These are phyloP conservation scores for Hyles vespertilio DNA, from an alignment of 1,140 invertebrate species.

Conservation along the genomic window DNA sequence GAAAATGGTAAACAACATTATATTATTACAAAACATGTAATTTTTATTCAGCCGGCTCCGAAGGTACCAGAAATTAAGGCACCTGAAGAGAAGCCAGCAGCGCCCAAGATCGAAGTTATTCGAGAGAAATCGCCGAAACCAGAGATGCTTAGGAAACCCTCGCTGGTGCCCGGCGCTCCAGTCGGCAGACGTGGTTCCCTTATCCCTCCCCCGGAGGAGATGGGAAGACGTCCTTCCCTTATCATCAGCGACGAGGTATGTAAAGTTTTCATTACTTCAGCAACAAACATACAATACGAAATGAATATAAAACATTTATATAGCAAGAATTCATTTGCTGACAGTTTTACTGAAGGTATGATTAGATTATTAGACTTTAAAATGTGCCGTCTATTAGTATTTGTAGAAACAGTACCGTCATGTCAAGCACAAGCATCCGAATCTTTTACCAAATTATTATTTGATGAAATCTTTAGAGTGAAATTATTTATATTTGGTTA, in stretches of 20 bases:
- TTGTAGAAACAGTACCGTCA: neutral
- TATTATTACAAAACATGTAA: neutral
- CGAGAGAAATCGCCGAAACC: constrained; percentile 83
- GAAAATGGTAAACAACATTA: too few species aligned
- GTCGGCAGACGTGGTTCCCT: constrained; percentile 86
- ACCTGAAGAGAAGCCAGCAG: constrained; percentile 78
- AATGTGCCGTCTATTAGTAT: constrained; percentile 2
- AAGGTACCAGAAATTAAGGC: constrained; percentile 86
- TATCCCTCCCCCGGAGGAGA: constrained; percentile 89
- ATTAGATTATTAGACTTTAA: constrained; percentile 17
- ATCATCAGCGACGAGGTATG: constrained; percentile 95
- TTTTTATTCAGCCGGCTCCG: constrained; percentile 52
- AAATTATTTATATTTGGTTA: neutral
- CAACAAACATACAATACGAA: constrained; percentile 10
- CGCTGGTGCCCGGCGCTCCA: constrained; percentile 82
- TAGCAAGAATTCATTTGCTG: constrained; percentile 23
- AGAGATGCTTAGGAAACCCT: constrained; percentile 82
- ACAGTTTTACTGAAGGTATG: constrained; percentile 49
- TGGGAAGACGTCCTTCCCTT: constrained; percentile 88
- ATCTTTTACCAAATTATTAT: constrained; percentile 1
- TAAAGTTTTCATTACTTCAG: constrained; percentile 19
- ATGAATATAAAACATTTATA: constrained; percentile 10
- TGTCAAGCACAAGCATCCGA: neutral
- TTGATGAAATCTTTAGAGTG: neutral
- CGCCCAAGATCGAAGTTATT: constrained; percentile 91